These are phyloP conservation scores for Nibea albiflora DNA, from an alignment of 2,113 vertebrate genomes.

Conservation along the genomic window DNA sequence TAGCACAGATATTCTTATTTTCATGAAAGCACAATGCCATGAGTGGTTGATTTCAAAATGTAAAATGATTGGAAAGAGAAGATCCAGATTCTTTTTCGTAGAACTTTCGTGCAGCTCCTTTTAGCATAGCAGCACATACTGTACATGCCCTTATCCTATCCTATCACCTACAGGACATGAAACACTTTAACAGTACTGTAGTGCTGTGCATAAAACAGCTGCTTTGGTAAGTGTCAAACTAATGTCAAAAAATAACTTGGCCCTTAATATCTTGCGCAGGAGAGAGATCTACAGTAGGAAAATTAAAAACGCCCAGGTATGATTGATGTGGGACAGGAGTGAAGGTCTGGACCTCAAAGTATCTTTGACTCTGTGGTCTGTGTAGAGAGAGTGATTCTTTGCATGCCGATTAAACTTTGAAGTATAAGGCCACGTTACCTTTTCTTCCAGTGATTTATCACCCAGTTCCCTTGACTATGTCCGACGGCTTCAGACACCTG, in stretches of 20 bases:
- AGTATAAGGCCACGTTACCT: slow-evolving; percentile 74
- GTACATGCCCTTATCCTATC: not conserved
- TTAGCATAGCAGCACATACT: not conserved
- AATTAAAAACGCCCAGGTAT: slow-evolving; percentile 60
- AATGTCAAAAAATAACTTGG: slow-evolving; percentile 57
- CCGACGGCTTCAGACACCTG: slow-evolving; percentile 40
- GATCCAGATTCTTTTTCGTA: not conserved
- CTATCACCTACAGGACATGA: not conserved
- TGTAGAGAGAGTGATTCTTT: slow-evolving; percentile 71
- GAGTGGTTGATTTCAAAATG: not conserved
- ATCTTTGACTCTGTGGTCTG: slow-evolving; percentile 35
- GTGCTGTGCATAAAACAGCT: slow-evolving; percentile 46
- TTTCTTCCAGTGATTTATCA: slow-evolving; percentile 79
- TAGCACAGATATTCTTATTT: not conserved
- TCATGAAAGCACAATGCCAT: no score
- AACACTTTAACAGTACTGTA: not conserved
- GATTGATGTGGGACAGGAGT: slow-evolving; percentile 71
- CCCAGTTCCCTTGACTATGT: slow-evolving; percentile 80
- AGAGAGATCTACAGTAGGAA: slow-evolving; percentile 42
- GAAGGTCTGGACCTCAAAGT: slow-evolving; percentile 73
- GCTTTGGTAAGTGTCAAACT: slow-evolving; percentile 46
- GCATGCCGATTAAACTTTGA: slow-evolving; percentile 74
- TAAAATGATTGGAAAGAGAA: not conserved
- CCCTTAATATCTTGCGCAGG: slow-evolving; percentile 36
- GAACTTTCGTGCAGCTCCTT: not conserved